phyloP scores from a whole-genome alignment of 2,113 vertebrate species.

The Eubucco bourcierii region DNA sequence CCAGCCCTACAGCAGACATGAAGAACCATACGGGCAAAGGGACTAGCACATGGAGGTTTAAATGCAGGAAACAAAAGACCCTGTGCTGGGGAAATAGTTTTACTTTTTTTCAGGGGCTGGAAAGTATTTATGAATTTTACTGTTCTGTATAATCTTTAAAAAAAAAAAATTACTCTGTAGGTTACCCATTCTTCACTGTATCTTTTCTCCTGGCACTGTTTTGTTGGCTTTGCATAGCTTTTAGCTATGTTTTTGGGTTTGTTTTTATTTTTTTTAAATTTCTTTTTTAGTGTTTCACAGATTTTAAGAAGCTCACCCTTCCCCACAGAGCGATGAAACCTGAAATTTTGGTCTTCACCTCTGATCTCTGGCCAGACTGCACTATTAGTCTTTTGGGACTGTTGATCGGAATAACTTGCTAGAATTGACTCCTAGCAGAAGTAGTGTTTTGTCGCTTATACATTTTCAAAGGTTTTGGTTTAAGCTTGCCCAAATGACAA shows the following conservation, averaged over 20 bases:
- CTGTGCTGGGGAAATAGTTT: not conserved
- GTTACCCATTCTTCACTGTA: not conserved
- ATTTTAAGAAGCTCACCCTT: not conserved
- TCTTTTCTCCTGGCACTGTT: not conserved
- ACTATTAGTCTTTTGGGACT: not conserved
- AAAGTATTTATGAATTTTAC: not conserved
- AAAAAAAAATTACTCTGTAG: not conserved
- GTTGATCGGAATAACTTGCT: not conserved
- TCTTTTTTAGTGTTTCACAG: not conserved
- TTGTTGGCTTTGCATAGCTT: not conserved
- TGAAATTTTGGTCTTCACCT: not conserved
- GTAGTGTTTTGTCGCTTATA: not conserved
- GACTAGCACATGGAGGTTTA: not conserved
- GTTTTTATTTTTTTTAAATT: no score
- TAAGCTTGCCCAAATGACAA: not conserved
- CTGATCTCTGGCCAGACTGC: not conserved
- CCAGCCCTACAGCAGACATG: not conserved
- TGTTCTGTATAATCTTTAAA: not conserved
- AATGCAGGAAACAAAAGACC: not conserved
- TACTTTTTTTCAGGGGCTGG: not conserved
- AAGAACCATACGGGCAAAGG: not conserved
- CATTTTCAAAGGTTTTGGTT: not conserved
- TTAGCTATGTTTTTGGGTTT: not conserved
- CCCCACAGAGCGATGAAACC: not conserved
- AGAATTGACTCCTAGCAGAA: not conserved